A percentile compares a stretch with the other conserved stretches of the same genome.
These are phyloP conservation scores for Champsocephalus esox DNA, from an alignment of 2,797 vertebrate species.

Conservation along the genomic window DNA sequence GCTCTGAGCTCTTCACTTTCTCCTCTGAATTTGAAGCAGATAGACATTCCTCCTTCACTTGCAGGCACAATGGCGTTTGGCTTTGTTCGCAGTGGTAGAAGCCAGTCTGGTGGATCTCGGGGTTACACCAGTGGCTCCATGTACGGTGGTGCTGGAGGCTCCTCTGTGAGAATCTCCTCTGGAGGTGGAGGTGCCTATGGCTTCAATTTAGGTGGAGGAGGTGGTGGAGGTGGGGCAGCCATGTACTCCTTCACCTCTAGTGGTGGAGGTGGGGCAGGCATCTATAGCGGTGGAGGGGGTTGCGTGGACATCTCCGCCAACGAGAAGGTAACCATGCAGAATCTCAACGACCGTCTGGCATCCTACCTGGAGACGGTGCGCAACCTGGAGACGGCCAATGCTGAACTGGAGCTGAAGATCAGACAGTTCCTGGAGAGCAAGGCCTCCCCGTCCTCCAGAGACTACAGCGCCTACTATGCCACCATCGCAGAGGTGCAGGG, in stretches of 20 bases:
- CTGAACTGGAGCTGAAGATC: constrained; percentile 89
- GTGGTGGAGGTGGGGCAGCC: constrained; percentile 1
- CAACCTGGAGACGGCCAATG: constrained; percentile 87
- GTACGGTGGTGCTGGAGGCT: constrained; percentile 70
- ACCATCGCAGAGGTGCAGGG: constrained; percentile 87
- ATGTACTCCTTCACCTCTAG: neutral
- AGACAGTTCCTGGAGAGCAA: constrained; percentile 83
- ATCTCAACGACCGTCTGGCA: constrained; percentile 92
- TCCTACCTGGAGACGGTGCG: constrained; percentile 89
- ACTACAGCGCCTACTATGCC: constrained; percentile 82
- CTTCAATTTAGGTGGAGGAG: constrained; percentile 26
- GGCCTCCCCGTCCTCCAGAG: constrained; percentile 70
- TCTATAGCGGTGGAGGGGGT: neutral
- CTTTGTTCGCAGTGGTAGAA: no score
- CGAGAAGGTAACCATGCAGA: constrained; percentile 89
- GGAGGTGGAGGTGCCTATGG: neutral
- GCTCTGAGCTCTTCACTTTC: constrained; percentile 37
- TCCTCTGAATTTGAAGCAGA: constrained; percentile 61
- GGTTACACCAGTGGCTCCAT: constrained; percentile 64
- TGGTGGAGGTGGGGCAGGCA: constrained; percentile 63
- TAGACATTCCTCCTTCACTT: constrained; percentile 20
- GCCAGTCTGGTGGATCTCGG: neutral
- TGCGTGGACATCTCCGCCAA: constrained; percentile 53
- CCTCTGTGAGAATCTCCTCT: neutral
- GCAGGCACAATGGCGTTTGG: constrained; percentile 12